A percentile compares a stretch with the other conserved stretches of the same genome.
Conservation (phyloP, 1,140 invertebrate genomes). For the Brachionus calyciflorus region DNA sequence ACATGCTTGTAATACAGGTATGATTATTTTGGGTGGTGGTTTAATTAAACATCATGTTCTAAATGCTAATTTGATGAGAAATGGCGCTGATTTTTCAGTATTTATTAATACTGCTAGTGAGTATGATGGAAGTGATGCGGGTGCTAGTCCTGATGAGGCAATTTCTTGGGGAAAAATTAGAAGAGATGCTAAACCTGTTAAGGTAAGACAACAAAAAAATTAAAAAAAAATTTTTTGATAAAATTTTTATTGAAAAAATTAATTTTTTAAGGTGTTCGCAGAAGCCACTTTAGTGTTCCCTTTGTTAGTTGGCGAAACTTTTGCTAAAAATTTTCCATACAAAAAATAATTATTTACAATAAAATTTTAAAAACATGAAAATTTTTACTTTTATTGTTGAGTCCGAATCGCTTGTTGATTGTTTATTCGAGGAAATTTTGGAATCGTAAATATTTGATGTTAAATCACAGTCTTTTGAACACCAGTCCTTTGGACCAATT, state of each 20-base stretch:
- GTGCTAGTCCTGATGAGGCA: constrained; percentile 94
- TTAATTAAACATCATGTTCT: constrained; percentile 98
- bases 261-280: constrained; percentile 60
- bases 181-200: constrained; percentile 78
- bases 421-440: neutral
- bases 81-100: constrained; percentile 94
- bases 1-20: constrained; percentile 84
- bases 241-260: neutral
- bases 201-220: constrained; percentile 65
- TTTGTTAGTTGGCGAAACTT: constrained; percentile 88
- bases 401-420: too few relatives aligned
- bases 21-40: constrained; percentile 91
- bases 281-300: constrained; percentile 95
- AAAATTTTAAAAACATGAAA: neutral
- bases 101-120: constrained; percentile 95
- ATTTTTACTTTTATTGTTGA: neutral
- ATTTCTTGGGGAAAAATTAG: constrained; percentile 97
- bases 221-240: constrained; percentile 53
- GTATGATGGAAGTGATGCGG: constrained; percentile 92
- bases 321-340: constrained; percentile 65
- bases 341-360: neutral
- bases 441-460: neutral
- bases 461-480: neutral
- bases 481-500: neutral
- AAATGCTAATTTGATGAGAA: constrained; percentile 65